These are phyloP conservation scores for Pseudopleuronectes americanus DNA, from an alignment of 2,797 vertebrate species.

Conservation along the genomic window DNA sequence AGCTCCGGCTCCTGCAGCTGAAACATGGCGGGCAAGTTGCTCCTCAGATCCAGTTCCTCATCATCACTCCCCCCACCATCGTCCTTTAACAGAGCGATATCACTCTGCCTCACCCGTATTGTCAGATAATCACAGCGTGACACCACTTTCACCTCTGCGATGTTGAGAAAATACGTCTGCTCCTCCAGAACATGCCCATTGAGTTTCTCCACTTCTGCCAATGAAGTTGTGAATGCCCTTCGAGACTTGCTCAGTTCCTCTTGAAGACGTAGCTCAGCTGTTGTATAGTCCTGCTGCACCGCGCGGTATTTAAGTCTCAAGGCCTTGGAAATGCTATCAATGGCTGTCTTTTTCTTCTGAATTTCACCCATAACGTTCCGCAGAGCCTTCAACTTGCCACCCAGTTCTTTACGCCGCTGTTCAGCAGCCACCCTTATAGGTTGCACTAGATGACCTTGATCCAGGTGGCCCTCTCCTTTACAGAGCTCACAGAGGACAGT, in stretches of 20 bases:
- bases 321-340: conserved; percentile 90
- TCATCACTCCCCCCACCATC: conserved; percentile 78
- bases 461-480: conserved; percentile 85
- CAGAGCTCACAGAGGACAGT: conserved; percentile 91
- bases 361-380: conserved; percentile 89
- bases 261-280: conserved; percentile 90
- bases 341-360: conserved; percentile 89
- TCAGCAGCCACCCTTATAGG: conserved; percentile 90
- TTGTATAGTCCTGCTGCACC: conserved; percentile 92
- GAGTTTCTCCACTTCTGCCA: conserved; percentile 92
- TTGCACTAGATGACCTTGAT: conserved; percentile 87
- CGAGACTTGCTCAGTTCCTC: conserved; percentile 91
- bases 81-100: conserved; percentile 92
- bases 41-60: conserved; percentile 88
- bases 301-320: conserved; percentile 88
- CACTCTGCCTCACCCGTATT: conserved; percentile 93
- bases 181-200: conserved; percentile 93
- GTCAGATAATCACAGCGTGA: conserved; percentile 96
- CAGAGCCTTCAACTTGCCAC: conserved; percentile 84
- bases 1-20: conserved; percentile 93
- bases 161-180: conserved; percentile 93
- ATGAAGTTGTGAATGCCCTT: conserved; percentile 88
- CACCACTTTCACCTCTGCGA: conserved; percentile 94
- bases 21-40: conserved; percentile 86
- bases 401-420: conserved; percentile 89